Conservation (phyloP, 2,888 invertebrate genomes). For the Ecliptopera silaceata region DNA sequence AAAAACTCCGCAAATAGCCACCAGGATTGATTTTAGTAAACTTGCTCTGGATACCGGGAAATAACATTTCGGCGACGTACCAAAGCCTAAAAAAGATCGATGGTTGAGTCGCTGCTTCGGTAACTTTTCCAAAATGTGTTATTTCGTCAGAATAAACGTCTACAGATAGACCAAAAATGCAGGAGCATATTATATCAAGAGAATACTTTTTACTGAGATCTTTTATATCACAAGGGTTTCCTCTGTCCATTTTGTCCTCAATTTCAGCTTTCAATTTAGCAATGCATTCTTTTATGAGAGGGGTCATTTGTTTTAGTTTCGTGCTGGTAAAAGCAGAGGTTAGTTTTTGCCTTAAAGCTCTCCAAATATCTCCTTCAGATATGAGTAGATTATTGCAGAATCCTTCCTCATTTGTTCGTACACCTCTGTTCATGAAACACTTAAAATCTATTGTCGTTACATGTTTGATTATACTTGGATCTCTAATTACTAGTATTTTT, state of each 20-base stretch:
- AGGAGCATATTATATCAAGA: slow-evolving; percentile 21
- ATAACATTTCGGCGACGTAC: slow-evolving; percentile 19
- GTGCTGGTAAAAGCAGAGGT: slow-evolving; percentile 51
- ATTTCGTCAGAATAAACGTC: slow-evolving; percentile 19
- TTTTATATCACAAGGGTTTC: slow-evolving; percentile 13
- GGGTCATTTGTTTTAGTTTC: slow-evolving; percentile 52
- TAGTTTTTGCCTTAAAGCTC: slow-evolving; percentile 47
- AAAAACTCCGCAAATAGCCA: neutral
- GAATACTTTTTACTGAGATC: slow-evolving; percentile 18
- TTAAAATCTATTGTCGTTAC: slow-evolving; percentile 47
- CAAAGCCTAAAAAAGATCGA: slow-evolving; percentile 13
- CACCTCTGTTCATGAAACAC: slow-evolving; percentile 46
- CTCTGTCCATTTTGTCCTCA: slow-evolving; percentile 11
- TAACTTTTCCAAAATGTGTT: slow-evolving; percentile 18
- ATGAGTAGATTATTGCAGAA: slow-evolving; percentile 43
- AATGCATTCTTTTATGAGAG: slow-evolving; percentile 45
- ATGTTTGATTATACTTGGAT: slow-evolving; percentile 46
- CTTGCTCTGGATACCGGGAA: slow-evolving; percentile 14
- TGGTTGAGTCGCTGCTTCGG: slow-evolving; percentile 11
- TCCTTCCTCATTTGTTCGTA: slow-evolving; percentile 32
- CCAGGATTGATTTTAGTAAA: slow-evolving; percentile 12
- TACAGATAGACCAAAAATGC: slow-evolving; percentile 23
- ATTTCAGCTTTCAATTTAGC: slow-evolving; percentile 41
- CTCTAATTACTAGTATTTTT: slow-evolving; percentile 43
- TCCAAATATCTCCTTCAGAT: slow-evolving; percentile 53